Percentiles rank a stretch among this genome's conserved stretches.
phyloP scores from a whole-genome alignment of 1,140 invertebrate species.

The Scaptomyza hsui region DNA sequence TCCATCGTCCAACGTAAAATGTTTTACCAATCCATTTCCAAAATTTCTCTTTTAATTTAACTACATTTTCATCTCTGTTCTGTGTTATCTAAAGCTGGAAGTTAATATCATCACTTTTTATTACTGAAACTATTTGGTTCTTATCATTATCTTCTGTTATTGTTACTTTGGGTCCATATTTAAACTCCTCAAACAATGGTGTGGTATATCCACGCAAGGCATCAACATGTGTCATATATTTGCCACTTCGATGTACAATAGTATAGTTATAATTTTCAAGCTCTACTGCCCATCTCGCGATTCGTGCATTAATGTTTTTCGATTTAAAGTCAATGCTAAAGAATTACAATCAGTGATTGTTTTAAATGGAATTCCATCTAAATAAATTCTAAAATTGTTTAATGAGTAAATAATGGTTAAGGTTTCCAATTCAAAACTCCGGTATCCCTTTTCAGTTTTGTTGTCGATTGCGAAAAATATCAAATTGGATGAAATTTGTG shows the following conservation, averaged over 20 bases:
- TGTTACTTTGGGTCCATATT: not conserved
- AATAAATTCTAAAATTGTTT: slow-evolving; percentile 1
- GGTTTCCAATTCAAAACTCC: slow-evolving; percentile 9
- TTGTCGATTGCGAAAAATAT: not conserved
- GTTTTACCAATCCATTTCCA: not conserved
- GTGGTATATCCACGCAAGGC: not conserved
- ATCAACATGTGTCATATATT: slow-evolving; percentile 1
- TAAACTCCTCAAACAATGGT: not conserved
- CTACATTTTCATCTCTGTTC: not conserved
- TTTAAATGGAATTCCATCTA: not conserved
- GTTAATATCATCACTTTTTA: not conserved
- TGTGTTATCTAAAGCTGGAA: not conserved
- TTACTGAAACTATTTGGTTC: not conserved
- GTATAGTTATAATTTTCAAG: not conserved
- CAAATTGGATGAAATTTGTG: not conserved
- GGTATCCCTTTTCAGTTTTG: not conserved
- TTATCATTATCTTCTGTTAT: not conserved
- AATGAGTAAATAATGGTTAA: slow-evolving; percentile 2
- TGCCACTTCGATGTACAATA: not conserved
- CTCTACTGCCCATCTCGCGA: not conserved
- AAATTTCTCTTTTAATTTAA: not conserved
- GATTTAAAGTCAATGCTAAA: not conserved
- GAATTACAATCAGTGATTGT: not conserved
- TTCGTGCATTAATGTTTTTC: not conserved
- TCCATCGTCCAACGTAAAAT: not conserved